A percentile compares a stretch with the other conserved stretches of the same genome.
Conservation (phyloP, 2,888 invertebrate genomes). For the Pandemis cinnamomeana region DNA sequence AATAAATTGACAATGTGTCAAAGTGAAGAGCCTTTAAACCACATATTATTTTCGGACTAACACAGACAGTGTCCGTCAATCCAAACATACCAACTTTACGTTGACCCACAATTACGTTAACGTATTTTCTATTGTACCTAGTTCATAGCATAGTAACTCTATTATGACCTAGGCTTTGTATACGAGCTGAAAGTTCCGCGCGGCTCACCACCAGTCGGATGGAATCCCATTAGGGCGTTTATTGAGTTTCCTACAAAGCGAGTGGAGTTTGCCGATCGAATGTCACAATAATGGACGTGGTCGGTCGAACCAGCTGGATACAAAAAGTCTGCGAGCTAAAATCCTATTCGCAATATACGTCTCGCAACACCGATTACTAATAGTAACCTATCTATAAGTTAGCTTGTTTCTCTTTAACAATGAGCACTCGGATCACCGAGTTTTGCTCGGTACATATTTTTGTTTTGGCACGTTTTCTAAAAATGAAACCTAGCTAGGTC, state of each 20-base stretch:
- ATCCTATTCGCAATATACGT: conserved; percentile 43
- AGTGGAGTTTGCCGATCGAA: conserved; percentile 61
- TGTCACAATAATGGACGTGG: conserved; percentile 62
- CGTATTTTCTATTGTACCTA: neutral
- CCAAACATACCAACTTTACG: neutral
- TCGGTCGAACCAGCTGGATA: conserved; percentile 51
- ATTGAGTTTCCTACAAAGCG: conserved; percentile 67
- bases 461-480: too few relatives aligned
- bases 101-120: neutral
- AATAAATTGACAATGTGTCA: too few relatives aligned
- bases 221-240: conserved; percentile 79
- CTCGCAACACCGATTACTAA: conserved; percentile 25
- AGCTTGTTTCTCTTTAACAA: conserved; percentile 9
- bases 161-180: conserved; percentile 26
- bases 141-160: neutral
- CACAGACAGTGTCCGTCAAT: neutral
- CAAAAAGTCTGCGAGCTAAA: conserved; percentile 57
- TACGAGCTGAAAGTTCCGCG: conserved; percentile 66
- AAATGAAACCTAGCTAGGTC: too few relatives aligned
- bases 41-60: neutral
- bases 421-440: too few relatives aligned
- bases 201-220: conserved; percentile 66
- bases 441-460: too few relatives aligned
- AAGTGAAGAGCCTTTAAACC: neutral
- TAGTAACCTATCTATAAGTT: conserved; percentile 1